These are phyloP conservation scores for Pseudolaguvia tuberculata DNA, from an alignment of 2,113 vertebrate genomes.

Conservation along the genomic window DNA sequence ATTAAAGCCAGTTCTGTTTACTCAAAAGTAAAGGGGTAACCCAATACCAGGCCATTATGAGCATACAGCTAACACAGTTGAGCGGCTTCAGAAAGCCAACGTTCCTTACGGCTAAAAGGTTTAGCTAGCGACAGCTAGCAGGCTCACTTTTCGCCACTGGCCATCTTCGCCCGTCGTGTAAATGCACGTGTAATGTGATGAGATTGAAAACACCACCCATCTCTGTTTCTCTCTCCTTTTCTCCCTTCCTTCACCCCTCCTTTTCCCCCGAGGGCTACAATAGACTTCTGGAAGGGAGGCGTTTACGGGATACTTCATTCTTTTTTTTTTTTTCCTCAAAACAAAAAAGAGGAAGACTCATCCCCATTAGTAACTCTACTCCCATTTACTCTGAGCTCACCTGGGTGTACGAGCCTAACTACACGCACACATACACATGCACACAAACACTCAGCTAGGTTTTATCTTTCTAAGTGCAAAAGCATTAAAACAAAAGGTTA, in stretches of 20 bases:
- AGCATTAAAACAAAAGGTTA: conserved; percentile 50
- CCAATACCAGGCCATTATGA: conserved; percentile 67
- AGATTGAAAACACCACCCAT: conserved; percentile 56
- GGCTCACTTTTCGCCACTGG: conserved; percentile 63
- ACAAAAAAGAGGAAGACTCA: conserved; percentile 48
- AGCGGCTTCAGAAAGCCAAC: conserved; percentile 54
- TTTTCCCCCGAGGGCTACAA: conserved; percentile 45
- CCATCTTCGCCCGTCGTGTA: conserved; percentile 55
- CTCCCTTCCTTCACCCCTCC: conserved; percentile 41
- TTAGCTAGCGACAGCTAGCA: conserved; percentile 54
- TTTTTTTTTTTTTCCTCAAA: conserved; percentile 34
- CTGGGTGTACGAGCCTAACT: conserved; percentile 32
- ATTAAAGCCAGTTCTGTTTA: conserved; percentile 67
- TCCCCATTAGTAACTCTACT: conserved; percentile 53
- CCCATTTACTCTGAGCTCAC: conserved; percentile 45
- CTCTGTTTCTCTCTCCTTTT: conserved; percentile 37
- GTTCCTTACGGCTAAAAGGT: conserved; percentile 66
- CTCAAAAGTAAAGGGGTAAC: conserved; percentile 69
- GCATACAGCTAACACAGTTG: conserved; percentile 55
- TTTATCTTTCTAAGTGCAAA: conserved; percentile 51
- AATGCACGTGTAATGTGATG: conserved; percentile 60
- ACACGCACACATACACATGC: conserved; percentile 16
- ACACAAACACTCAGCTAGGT: conserved; percentile 42
- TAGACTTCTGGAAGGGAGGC: conserved; percentile 48
- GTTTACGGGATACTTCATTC: conserved; percentile 47